phyloP scores from a whole-genome alignment of 2,113 vertebrate species.

The Trochalopteron elliotii region DNA sequence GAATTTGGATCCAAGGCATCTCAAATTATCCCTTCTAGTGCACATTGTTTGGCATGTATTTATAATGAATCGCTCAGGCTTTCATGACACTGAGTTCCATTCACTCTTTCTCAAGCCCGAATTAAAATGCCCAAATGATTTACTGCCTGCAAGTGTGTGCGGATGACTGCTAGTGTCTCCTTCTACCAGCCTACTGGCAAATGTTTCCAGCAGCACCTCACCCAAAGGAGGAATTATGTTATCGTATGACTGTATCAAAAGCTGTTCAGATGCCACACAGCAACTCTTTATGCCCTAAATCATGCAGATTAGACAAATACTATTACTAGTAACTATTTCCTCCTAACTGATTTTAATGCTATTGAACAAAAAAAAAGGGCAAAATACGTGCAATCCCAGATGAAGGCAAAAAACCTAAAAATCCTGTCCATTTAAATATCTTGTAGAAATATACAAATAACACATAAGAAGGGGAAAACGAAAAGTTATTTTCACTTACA shows the following conservation, averaged over 20 bases:
- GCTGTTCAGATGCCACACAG: background rate
- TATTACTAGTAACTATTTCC: background rate
- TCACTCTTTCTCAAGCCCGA: background rate
- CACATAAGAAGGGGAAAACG: background rate
- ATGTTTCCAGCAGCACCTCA: background rate
- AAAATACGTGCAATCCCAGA: background rate
- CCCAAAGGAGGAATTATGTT: background rate
- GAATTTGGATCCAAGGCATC: background rate
- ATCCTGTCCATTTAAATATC: background rate
- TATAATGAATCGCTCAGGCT: background rate
- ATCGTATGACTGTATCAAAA: background rate
- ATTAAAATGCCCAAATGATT: background rate
- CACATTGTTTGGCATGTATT: background rate
- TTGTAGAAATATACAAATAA: background rate
- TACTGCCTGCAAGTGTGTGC: background rate
- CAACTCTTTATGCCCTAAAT: background rate
- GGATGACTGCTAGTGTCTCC: background rate
- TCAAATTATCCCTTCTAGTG: background rate
- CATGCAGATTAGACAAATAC: background rate
- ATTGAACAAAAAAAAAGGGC: background rate
- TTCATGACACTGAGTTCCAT: background rate
- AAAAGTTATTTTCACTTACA: background rate
- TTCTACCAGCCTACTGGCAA: background rate
- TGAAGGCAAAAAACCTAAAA: background rate
- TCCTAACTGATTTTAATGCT: background rate